Base-by-base conservation (phyloP, 1,140 invertebrate species). In the Galleria mellonella region DNA sequence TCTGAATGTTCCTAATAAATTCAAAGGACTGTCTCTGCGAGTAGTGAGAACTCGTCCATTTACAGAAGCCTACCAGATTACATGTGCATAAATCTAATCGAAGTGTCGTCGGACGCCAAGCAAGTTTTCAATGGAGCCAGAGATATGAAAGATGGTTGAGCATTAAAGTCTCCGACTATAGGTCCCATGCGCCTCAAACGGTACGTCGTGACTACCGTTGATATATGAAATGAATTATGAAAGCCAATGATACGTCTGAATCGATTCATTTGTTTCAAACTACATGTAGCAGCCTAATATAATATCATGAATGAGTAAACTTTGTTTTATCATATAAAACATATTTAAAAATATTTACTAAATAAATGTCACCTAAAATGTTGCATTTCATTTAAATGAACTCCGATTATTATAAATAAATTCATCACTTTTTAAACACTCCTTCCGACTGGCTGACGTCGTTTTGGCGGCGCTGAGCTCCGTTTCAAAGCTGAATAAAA, bases 161-260 rank as follows among this genome's bases (percentile, higher is more conserved):
- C 51, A 68, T 62, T 57, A 64, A 62, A 59, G 48, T 55, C 62
- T 52, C 56, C 51, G 51, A 9, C 44, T 31, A 59, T 47, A 50
- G 39, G 10, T 51, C 55, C 53, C 72, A 60, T 71, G 68, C 75
- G 44, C 60, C 53, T 64, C 62, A 57, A 67, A 75, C 62, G 50
- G 43, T 58, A 67, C 66, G 51, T 71, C 67, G 77, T 76, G 79
- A 83, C 76, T 79, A 73, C 63, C 57, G 47, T 51, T 63, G 69
- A 75, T 81, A 72, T 62, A 46, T 55, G 59, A 72, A 72, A 73
- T 82, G 75, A 83, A 76, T 73, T 83, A 82, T 82, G 63, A 68
- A 65, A 67, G 50, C 52, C 48, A 43, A 52, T 62, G 58, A 56
- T 62, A 47, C 44, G 55, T 52, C 28, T 60, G 55, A 58, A 52